Evolutionary conservation across 2,113 vertebrate species (phyloP).

Genomic region (Eulemur macaco): DNA sequence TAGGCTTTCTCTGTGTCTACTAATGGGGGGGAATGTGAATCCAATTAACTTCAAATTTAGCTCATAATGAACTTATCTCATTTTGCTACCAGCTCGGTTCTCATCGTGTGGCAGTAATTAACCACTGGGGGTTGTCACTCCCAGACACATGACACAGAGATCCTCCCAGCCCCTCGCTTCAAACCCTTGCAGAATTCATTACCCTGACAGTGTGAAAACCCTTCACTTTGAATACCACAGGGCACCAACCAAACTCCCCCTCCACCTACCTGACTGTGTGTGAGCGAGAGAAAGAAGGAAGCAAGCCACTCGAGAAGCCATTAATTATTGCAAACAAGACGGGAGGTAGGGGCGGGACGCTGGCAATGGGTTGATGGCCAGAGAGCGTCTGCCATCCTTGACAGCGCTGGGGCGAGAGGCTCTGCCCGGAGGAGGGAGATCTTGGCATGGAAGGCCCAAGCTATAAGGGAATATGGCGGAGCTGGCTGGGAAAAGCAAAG

Average conservation of each 20-base stretch:
- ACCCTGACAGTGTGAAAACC: slow-evolving; percentile 87
- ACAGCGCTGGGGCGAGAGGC: not conserved
- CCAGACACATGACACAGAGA: slow-evolving; percentile 86
- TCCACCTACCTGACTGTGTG: slow-evolving; percentile 80
- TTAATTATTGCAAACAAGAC: slow-evolving; percentile 76
- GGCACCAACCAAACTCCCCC: slow-evolving; percentile 76
- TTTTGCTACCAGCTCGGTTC: slow-evolving; percentile 85
- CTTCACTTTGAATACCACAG: slow-evolving; percentile 85
- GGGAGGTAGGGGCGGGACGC: slow-evolving; percentile 58
- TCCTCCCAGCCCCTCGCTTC: slow-evolving; percentile 83
- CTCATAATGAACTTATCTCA: slow-evolving; percentile 89
- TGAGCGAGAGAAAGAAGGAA: slow-evolving; percentile 69
- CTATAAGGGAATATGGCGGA: not conserved
- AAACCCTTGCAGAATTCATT: slow-evolving; percentile 89
- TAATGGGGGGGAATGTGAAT: slow-evolving; percentile 81
- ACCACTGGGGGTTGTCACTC: slow-evolving; percentile 91
- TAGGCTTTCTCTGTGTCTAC: slow-evolving; percentile 75
- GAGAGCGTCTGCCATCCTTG: not conserved
- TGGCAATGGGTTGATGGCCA: not conserved
- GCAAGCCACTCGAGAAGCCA: slow-evolving; percentile 75
- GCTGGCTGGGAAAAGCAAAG: not conserved
- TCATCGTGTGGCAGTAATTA: slow-evolving; percentile 89
- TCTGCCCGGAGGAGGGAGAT: not conserved
- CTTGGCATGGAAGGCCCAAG: not conserved
- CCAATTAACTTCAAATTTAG: slow-evolving; percentile 90